Evolutionary conservation across 1,140 invertebrate species (phyloP).

Genomic region (Protaetia brevitarsis): DNA sequence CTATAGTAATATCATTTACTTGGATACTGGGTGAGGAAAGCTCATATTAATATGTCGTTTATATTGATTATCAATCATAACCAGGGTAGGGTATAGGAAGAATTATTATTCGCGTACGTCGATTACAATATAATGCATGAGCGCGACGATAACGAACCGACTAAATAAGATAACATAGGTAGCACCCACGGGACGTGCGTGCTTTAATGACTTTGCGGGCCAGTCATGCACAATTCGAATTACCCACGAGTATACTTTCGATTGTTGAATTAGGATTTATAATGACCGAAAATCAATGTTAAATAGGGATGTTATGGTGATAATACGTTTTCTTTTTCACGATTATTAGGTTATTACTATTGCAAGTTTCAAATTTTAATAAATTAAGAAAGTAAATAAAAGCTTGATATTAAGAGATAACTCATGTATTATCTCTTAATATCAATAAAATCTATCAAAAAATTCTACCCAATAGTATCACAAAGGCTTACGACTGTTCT

Average conservation of each 20-base stretch:
- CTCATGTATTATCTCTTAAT: no score
- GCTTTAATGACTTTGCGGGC: constrained; percentile 30
- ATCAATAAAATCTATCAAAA: no score
- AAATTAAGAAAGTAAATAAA: no score
- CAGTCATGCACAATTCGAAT: constrained; percentile 29
- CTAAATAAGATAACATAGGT: constrained; percentile 32
- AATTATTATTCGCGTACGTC: constrained; percentile 24
- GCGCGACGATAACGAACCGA: constrained; percentile 22
- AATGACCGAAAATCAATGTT: no score
- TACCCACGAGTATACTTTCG: not conserved
- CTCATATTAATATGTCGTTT: constrained; percentile 44
- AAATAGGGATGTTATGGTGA: no score
- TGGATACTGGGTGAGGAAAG: constrained; percentile 36
- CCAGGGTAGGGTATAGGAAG: not conserved
- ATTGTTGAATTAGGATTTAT: not conserved
- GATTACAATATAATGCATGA: constrained; percentile 33
- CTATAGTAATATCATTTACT: no score
- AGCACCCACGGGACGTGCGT: not conserved
- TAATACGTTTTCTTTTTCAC: no score
- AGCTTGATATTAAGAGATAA: no score
- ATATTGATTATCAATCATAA: constrained; percentile 44
- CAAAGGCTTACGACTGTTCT: no score
- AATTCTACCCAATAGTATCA: no score
- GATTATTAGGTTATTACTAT: no score
- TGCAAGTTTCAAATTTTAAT: no score